These are phyloP conservation scores for Aythya baeri DNA, from an alignment of 2,113 vertebrate species.

Conservation along the genomic window DNA sequence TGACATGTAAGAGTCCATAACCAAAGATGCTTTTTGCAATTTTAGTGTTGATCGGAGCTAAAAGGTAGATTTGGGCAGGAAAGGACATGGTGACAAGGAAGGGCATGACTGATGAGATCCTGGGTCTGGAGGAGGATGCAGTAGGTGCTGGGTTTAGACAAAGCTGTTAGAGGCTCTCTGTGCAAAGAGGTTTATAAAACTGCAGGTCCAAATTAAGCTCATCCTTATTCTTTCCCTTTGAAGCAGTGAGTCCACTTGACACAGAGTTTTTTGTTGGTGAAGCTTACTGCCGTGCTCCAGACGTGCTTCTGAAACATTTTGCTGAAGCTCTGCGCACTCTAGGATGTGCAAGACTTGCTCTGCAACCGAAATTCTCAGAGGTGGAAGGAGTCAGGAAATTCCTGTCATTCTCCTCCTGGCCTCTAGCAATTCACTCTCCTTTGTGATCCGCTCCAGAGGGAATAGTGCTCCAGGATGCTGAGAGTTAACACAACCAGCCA, in stretches of 20 bases:
- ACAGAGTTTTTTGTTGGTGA: background rate
- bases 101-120: accelerated
- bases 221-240: background rate
- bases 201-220: background rate
- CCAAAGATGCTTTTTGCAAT: background rate
- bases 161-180: background rate
- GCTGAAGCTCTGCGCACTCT: background rate
- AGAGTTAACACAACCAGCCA: background rate
- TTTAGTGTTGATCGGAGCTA: background rate
- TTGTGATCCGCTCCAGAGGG: background rate
- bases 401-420: background rate
- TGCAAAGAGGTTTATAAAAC: background rate
- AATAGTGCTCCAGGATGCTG: background rate
- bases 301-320: background rate
- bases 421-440: background rate
- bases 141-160: background rate
- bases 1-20: background rate
- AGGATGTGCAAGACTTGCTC: background rate
- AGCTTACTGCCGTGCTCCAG: background rate
- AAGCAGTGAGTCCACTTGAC: background rate
- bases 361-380: background rate
- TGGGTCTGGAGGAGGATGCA: background rate
- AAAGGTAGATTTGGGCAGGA: background rate
- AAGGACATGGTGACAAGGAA: background rate
- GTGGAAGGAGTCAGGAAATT: background rate